These are phyloP conservation scores for Coelinius sp. DNA, from an alignment of 2,888 invertebrate species.

Conservation along the genomic window DNA sequence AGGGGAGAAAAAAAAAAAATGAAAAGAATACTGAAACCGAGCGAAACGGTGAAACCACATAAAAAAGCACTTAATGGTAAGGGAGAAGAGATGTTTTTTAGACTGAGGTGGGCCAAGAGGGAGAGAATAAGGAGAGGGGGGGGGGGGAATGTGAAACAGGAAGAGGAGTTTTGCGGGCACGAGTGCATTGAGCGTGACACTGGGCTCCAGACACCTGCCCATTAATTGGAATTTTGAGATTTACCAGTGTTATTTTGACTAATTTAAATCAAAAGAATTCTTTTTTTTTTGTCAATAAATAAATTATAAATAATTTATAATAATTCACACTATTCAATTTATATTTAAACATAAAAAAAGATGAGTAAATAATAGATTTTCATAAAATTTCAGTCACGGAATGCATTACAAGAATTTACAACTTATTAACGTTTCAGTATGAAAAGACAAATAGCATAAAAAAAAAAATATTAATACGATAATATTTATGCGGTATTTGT, in stretches of 20 bases:
- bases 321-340: background rate
- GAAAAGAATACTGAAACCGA: conserved; percentile 46
- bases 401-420: conserved; percentile 15
- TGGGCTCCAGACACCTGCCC: conserved; percentile 68
- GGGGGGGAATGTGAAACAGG: conserved; percentile 51
- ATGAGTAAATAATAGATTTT: conserved; percentile 35
- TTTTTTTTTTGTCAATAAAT: conserved; percentile 13
- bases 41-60: conserved; percentile 65
- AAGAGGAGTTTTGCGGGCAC: conserved; percentile 59
- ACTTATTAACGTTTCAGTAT: conserved; percentile 31
- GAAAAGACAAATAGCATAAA: conserved; percentile 45
- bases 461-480: conserved; percentile 58
- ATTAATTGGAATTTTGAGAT: conserved; percentile 57
- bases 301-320: background rate
- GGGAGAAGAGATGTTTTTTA: conserved; percentile 39
- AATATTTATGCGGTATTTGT: conserved; percentile 48
- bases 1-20: conserved; percentile 26
- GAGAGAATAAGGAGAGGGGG: conserved; percentile 41
- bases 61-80: conserved; percentile 65
- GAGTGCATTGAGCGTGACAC: conserved; percentile 70
- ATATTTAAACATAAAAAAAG: background rate
- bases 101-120: conserved; percentile 31
- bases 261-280: conserved; percentile 32
- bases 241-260: conserved; percentile 25
- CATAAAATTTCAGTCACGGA: background rate